Conservation (phyloP, 2,113 vertebrate species). For the Amphiprion ocellaris region DNA sequence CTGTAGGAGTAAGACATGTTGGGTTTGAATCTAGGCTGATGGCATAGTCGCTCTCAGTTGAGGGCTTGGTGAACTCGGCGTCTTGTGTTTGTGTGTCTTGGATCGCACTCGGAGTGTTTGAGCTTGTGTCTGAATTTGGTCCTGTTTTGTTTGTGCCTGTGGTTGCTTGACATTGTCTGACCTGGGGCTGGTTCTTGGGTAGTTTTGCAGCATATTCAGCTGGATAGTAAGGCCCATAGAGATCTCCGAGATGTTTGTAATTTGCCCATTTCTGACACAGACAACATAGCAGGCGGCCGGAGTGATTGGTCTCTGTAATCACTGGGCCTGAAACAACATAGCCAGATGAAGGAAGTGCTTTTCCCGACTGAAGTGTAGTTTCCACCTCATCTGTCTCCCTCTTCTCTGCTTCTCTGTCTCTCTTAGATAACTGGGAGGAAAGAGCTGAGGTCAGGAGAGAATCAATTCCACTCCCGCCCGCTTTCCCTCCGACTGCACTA, state of each 20-base stretch:
- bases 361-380: conserved; percentile 87
- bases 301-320: conserved; percentile 91
- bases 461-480: conserved; percentile 69
- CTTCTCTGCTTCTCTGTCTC: conserved; percentile 82
- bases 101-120: conserved; percentile 80
- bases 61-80: conserved; percentile 63
- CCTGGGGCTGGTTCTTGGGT: conserved; percentile 93
- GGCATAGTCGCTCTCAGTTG: conserved; percentile 63
- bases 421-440: conserved; percentile 76
- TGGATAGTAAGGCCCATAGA: conserved; percentile 98
- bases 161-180: conserved; percentile 75
- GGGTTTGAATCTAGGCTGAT: conserved; percentile 65
- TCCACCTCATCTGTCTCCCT: conserved; percentile 77
- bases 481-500: conserved; percentile 72
- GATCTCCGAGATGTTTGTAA: conserved; percentile 97
- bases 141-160: conserved; percentile 69
- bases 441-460: conserved; percentile 70
- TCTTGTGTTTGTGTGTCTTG: conserved; percentile 75
- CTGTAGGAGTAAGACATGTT: conserved; percentile 46
- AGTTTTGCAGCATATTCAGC: conserved; percentile 95
- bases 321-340: conserved; percentile 94
- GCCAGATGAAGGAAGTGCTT: conserved; percentile 92
- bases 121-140: conserved; percentile 66
- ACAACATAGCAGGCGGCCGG: conserved; percentile 95
- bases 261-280: conserved; percentile 99